These are phyloP conservation scores for Micrastur ruficollis DNA, from an alignment of 2,797 vertebrate species.

Conservation along the genomic window DNA sequence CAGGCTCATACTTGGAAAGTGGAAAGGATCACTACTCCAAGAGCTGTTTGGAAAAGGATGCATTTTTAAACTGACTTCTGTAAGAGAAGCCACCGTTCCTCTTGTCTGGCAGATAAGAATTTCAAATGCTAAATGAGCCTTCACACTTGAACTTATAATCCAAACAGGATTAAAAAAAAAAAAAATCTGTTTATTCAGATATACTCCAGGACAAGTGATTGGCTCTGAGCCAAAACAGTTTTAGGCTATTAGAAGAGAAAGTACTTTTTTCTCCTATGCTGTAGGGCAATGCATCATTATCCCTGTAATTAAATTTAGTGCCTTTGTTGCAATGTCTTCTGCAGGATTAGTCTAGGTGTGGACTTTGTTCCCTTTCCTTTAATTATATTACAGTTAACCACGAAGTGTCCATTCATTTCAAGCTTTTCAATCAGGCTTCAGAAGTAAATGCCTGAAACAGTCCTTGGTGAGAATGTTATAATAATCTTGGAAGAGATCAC, in stretches of 20 bases:
- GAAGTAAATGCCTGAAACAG: background rate
- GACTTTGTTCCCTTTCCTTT: background rate
- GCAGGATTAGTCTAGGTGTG: background rate
- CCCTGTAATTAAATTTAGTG: background rate
- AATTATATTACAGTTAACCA: constrained; percentile 10
- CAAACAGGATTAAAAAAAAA: background rate
- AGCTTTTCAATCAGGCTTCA: background rate
- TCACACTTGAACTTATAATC: background rate
- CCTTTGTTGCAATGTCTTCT: background rate
- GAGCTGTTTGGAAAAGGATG: background rate
- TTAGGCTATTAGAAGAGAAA: background rate
- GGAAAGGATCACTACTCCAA: background rate
- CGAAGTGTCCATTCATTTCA: background rate
- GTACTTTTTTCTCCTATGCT: background rate
- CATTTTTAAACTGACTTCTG: background rate
- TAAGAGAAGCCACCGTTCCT: background rate
- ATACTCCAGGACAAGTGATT: background rate
- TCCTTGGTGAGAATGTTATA: background rate
- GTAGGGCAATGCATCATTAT: background rate
- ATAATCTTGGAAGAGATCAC: background rate
- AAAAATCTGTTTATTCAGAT: background rate
- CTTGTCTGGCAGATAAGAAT: background rate
- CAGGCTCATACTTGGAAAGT: accelerated
- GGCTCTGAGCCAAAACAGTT: background rate
- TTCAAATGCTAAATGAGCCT: background rate